These are phyloP conservation scores for Indri indri DNA, from an alignment of 2,113 vertebrate genomes.

Conservation along the genomic window DNA sequence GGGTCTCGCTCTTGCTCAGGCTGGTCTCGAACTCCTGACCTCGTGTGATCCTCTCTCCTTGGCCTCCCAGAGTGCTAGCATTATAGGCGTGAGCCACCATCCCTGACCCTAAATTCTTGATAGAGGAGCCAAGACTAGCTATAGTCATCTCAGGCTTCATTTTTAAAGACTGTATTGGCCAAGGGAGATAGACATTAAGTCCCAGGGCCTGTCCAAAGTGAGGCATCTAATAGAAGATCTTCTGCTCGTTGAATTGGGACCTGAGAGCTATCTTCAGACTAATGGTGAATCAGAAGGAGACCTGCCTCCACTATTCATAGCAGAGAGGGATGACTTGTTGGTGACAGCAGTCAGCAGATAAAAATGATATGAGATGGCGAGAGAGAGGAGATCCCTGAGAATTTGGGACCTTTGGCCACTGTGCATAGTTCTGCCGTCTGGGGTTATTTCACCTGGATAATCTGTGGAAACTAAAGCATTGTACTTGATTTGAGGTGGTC, in stretches of 20 bases:
- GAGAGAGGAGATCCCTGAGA: not conserved
- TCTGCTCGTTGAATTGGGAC: not conserved
- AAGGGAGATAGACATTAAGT: not conserved
- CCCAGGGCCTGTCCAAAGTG: not conserved
- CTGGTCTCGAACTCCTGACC: too few species aligned
- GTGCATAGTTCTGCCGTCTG: not conserved
- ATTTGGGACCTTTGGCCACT: not conserved
- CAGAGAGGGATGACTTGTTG: not conserved
- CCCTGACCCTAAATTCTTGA: not conserved
- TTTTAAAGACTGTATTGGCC: not conserved
- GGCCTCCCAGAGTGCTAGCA: too few species aligned
- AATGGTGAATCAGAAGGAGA: not conserved
- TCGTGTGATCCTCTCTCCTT: too few species aligned
- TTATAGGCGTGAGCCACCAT: too few species aligned
- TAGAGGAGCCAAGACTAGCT: not conserved
- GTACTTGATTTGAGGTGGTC: not conserved
- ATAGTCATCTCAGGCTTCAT: not conserved
- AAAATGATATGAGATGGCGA: fast-evolving
- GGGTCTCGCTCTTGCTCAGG: too few species aligned
- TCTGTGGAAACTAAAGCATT: not conserved
- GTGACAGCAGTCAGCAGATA: not conserved
- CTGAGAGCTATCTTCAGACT: not conserved
- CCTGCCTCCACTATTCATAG: not conserved
- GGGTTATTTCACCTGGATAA: not conserved
- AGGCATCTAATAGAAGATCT: not conserved